Base-by-base conservation (phyloP, 2,113 vertebrate species). In the Melanotaenia duboulayi region DNA sequence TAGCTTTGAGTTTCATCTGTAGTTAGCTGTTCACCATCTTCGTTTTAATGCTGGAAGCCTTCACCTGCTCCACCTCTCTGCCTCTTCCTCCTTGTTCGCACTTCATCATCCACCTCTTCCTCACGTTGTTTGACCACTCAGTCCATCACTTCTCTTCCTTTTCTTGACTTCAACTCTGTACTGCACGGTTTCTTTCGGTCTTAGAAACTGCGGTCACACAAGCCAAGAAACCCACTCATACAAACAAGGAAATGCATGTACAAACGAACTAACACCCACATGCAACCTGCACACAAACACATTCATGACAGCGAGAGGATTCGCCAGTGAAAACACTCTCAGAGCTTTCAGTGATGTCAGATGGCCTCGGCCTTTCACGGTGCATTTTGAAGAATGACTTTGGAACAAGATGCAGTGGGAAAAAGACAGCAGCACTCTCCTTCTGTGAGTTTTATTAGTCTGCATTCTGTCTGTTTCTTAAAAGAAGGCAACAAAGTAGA, bases 51-150 rank as follows among this genome's bases (percentile, higher is more conserved):
- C 25, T 2, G 37, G 2, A 59, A 39, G 46, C 35, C 39, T 88
- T 77, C 68, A 79, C 79, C 74, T 81, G 64, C 63, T 35, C 65
- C 65, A 66, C 77, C 67, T 79, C 71, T 44, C 66, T 1, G 2
- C 72, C 68, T 59, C 25, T 0, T 52, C 60, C 48, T 70, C 56
- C 44, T 69, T 59, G 5, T 62, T 80, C 51, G 51, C 23, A 50
- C 65, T 51, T 71, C 68, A 60, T 74, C 62, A 59, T n/a, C 28
- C 73, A 1, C 44, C 64, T 44, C 17, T 63, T 23, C 40, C 42
- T 44, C 57, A 23, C 11, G 55, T 63, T 35, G 11, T 11, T 58
- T 42, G 8, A 24, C 11, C 50, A 64, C 73, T 67, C 56, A 67
- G 71, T 73, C 48, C 28, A 19, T 20, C 22, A 60, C 37, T 48